Evolutionary conservation across 1,140 invertebrate genomes (phyloP).

Genomic region (Stenopsyche tienmushanensis): DNA sequence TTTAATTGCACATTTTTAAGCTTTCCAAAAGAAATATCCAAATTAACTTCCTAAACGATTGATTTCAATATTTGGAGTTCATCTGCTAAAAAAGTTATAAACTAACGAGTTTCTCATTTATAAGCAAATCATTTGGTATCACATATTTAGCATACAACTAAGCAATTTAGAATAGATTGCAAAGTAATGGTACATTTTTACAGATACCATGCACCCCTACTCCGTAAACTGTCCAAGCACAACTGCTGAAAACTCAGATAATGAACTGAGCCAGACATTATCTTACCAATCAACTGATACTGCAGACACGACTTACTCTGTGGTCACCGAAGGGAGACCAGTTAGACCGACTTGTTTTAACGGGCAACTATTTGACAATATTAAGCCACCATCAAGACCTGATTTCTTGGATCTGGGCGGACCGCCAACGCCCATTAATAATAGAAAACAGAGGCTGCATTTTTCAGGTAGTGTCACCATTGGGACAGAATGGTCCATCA

Average conservation of each 20-base stretch:
- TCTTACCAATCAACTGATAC: slow-evolving; percentile 41
- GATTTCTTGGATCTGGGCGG: slow-evolving; percentile 46
- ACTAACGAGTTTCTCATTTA: background rate
- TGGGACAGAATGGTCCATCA: background rate
- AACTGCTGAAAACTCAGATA: slow-evolving; percentile 42
- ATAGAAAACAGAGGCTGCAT: slow-evolving; percentile 58
- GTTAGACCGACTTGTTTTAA: slow-evolving; percentile 49
- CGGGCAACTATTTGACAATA: slow-evolving; percentile 37
- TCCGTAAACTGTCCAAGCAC: slow-evolving; percentile 41
- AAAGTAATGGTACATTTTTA: slow-evolving; percentile 43
- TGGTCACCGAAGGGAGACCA: slow-evolving; percentile 44
- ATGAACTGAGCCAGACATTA: slow-evolving; percentile 41
- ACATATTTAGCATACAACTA: slow-evolving; percentile 5
- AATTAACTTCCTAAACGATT: no score
- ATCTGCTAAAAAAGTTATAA: no score
- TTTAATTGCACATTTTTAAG: no score
- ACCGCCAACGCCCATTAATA: slow-evolving; percentile 46
- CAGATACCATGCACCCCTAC: slow-evolving; percentile 42
- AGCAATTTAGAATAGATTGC: slow-evolving; percentile 16
- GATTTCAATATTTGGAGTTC: no score
- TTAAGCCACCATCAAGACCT: slow-evolving; percentile 40
- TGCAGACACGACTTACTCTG: slow-evolving; percentile 44
- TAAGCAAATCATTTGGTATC: background rate
- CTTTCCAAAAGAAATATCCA: no score
- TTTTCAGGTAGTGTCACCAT: slow-evolving; percentile 52